phyloP scores from a whole-genome alignment of 2,888 invertebrate species.

The Apeira syringaria region DNA sequence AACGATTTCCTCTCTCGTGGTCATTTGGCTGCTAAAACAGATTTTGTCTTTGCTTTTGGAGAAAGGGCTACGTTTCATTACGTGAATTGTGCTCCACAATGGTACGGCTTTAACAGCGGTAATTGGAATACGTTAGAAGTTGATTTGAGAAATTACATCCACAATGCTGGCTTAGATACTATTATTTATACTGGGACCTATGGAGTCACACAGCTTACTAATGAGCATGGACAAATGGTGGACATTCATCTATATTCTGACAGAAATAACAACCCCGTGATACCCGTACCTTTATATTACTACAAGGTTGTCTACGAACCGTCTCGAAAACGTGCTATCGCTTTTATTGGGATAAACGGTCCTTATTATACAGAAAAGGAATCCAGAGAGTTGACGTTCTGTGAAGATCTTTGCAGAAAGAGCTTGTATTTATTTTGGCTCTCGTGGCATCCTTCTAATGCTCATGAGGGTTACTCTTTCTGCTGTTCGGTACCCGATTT shows the following conservation, averaged over 20 bases:
- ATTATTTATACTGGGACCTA: conserved; percentile 85
- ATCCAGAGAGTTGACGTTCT: conserved; percentile 64
- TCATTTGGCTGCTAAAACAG: conserved; percentile 86
- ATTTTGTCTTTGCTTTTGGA: conserved; percentile 84
- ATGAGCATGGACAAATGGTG: conserved; percentile 55
- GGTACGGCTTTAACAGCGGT: conserved; percentile 85
- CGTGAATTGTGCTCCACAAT: conserved; percentile 87
- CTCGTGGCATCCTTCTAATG: conserved; percentile 75
- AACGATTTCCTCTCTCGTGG: conserved; percentile 80
- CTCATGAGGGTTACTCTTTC: conserved; percentile 81
- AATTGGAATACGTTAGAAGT: conserved; percentile 84
- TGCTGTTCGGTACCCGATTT: conserved; percentile 85
- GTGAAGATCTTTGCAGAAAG: conserved; percentile 71
- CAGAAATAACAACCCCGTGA: conserved; percentile 62
- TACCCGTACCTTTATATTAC: conserved; percentile 72
- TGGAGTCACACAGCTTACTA: conserved; percentile 79
- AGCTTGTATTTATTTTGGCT: conserved; percentile 83
- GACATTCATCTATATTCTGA: conserved; percentile 66
- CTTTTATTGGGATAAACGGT: conserved; percentile 86
- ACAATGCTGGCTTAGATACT: conserved; percentile 53
- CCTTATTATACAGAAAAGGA: conserved; percentile 70
- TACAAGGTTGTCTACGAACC: conserved; percentile 84
- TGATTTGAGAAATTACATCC: conserved; percentile 64
- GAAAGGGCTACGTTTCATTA: conserved; percentile 86
- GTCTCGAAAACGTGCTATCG: conserved; percentile 69